phyloP scores from a whole-genome alignment of 2,113 vertebrate genomes.

The Dipodomys merriami region DNA sequence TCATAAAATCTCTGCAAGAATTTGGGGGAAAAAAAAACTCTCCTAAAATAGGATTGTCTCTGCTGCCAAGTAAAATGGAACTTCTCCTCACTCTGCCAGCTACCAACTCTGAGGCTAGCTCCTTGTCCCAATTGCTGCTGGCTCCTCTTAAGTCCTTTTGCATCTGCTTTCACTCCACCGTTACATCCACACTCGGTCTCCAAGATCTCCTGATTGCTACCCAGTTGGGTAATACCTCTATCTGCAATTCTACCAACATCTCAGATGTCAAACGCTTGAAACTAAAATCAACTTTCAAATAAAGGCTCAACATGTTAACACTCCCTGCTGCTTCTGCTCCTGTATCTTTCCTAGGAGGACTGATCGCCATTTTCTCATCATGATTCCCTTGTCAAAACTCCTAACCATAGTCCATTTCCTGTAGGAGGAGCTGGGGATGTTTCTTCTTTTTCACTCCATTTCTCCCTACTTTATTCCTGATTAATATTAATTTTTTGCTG shows the following conservation, averaged over 20 bases:
- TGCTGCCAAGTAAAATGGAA: not conserved
- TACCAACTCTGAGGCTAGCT: not conserved
- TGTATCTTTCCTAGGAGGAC: not conserved
- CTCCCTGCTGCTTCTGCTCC: not conserved
- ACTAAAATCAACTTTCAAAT: not conserved
- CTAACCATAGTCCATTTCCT: no score
- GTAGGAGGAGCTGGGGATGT: no score
- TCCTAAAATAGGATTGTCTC: not conserved
- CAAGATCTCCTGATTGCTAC: not conserved
- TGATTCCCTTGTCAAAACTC: not conserved
- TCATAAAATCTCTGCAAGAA: not conserved
- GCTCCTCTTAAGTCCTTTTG: not conserved
- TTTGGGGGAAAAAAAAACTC: not conserved
- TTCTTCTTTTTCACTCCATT: no score
- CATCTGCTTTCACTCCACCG: not conserved
- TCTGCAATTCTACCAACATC: not conserved
- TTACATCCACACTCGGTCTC: not conserved
- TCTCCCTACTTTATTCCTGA: no score
- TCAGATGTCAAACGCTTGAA: not conserved
- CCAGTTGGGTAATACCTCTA: not conserved
- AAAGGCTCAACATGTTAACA: not conserved
- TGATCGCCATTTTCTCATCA: not conserved
- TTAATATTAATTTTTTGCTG: no score
- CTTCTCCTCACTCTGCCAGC: no score
- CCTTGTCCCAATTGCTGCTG: no score